These are phyloP conservation scores for Xyrauchen texanus DNA, from an alignment of 2,113 vertebrate species.

Conservation along the genomic window DNA sequence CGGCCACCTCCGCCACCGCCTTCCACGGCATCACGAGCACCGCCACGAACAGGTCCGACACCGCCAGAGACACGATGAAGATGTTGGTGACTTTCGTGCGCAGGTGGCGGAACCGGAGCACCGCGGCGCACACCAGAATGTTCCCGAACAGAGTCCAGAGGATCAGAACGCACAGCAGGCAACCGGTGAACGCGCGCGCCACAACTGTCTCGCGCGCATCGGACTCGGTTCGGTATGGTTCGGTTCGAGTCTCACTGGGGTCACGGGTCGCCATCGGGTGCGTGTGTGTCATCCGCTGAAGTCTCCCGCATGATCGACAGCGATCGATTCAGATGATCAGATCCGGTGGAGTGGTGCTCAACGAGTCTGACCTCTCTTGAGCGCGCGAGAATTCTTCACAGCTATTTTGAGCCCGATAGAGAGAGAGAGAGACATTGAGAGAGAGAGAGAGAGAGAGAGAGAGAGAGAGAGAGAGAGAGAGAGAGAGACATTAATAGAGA, in stretches of 20 bases:
- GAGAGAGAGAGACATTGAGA: constrained; percentile 31
- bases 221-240: constrained; percentile 72
- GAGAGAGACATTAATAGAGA: too few relatives aligned
- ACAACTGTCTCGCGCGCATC: constrained; percentile 64
- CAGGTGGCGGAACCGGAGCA: constrained; percentile 86
- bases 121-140: constrained; percentile 86
- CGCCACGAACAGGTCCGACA: constrained; percentile 91
- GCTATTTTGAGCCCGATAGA: constrained; percentile 9
- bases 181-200: constrained; percentile 79
- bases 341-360: constrained; percentile 7
- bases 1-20: constrained; percentile 88
- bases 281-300: not conserved
- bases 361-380: constrained; percentile 27
- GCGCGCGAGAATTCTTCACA: not conserved
- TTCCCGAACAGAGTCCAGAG: constrained; percentile 92
- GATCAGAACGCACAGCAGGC: constrained; percentile 84
- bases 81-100: constrained; percentile 89
- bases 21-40: constrained; percentile 98
- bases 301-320: constrained; percentile 17
- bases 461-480: not conserved
- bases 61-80: constrained; percentile 90
- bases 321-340: not conserved
- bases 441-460: constrained; percentile 25
- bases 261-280: constrained; percentile 18
- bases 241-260: not conserved